Evolutionary conservation across 92 coral and sea anemone genomes (phyloP).

Genomic region (Ricordea florida): DNA sequence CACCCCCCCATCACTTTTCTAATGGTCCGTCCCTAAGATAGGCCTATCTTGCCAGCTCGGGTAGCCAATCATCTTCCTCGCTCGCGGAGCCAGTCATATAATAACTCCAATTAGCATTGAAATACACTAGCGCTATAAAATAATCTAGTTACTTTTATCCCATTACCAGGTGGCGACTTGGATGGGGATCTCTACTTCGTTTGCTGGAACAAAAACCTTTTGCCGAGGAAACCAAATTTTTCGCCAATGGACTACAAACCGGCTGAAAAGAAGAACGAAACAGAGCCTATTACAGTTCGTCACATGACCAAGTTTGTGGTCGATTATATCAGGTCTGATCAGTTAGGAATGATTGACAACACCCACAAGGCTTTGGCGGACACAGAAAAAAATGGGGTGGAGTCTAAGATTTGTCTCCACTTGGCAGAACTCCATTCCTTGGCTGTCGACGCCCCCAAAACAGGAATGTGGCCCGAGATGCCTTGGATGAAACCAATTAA

Average conservation of each 20-base stretch:
- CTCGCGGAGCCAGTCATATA: too few relatives aligned
- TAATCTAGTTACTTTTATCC: too few relatives aligned
- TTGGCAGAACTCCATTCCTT: slow-evolving; percentile 81
- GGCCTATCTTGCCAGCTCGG: too few relatives aligned
- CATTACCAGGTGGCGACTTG: slow-evolving; percentile 84
- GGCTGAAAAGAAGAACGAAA: slow-evolving; percentile 37
- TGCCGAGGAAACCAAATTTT: slow-evolving; percentile 67
- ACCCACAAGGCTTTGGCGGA: slow-evolving; percentile 96
- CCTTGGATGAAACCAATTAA: not conserved
- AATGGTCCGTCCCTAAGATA: too few relatives aligned
- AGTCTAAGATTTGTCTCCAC: slow-evolving; percentile 76
- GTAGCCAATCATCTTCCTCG: too few relatives aligned
- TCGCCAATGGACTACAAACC: slow-evolving; percentile 93
- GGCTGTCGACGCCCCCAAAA: slow-evolving; percentile 98
- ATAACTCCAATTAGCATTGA: not conserved
- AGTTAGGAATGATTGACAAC: slow-evolving; percentile 90
- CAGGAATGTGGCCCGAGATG: slow-evolving; percentile 80
- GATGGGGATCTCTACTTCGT: slow-evolving; percentile 99
- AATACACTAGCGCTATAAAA: not conserved
- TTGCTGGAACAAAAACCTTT: slow-evolving; percentile 82
- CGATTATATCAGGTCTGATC: slow-evolving; percentile 84
- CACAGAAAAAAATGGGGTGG: slow-evolving; percentile 63
- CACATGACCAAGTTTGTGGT: slow-evolving; percentile 84
- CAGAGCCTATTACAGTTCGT: slow-evolving; percentile 70
- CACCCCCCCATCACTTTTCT: too few relatives aligned